phyloP scores from a whole-genome alignment of 2,113 vertebrate genomes.

The Corythornis madagascariensis region DNA sequence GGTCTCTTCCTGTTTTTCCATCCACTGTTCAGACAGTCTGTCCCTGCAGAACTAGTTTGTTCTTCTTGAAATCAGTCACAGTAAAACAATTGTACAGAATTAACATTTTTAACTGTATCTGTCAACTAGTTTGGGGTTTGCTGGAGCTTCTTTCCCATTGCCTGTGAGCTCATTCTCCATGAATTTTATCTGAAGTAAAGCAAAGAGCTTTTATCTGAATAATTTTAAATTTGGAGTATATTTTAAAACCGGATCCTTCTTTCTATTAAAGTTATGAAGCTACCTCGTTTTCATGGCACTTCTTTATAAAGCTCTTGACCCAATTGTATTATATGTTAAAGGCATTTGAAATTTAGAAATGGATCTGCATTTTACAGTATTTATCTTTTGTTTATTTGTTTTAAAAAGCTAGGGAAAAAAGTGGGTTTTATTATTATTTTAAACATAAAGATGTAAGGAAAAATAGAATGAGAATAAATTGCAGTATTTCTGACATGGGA shows the following conservation, averaged over 20 bases:
- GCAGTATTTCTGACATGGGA: not conserved
- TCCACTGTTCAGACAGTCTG: slow-evolving; percentile 44
- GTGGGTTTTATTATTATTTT: not conserved
- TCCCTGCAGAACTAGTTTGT: slow-evolving; percentile 14
- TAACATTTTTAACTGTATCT: not conserved
- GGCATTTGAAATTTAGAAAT: not conserved
- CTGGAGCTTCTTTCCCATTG: not conserved
- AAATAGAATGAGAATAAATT: not conserved
- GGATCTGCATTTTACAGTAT: not conserved
- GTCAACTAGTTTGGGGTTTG: not conserved
- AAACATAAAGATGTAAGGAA: not conserved
- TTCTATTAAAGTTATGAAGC: not conserved
- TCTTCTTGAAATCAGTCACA: not conserved
- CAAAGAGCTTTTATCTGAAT: not conserved
- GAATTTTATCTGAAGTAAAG: not conserved
- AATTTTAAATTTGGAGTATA: not conserved
- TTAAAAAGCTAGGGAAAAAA: not conserved
- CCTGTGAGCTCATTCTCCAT: not conserved
- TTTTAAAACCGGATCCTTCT: not conserved
- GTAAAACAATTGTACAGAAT: not conserved
- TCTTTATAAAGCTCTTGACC: not conserved
- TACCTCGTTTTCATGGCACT: not conserved
- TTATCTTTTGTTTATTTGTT: not conserved
- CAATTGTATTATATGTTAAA: not conserved
- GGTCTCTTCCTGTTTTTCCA: slow-evolving; percentile 54